Base-by-base conservation (phyloP, 1,140 invertebrate species). In the Drosophila pallidifrons region DNA sequence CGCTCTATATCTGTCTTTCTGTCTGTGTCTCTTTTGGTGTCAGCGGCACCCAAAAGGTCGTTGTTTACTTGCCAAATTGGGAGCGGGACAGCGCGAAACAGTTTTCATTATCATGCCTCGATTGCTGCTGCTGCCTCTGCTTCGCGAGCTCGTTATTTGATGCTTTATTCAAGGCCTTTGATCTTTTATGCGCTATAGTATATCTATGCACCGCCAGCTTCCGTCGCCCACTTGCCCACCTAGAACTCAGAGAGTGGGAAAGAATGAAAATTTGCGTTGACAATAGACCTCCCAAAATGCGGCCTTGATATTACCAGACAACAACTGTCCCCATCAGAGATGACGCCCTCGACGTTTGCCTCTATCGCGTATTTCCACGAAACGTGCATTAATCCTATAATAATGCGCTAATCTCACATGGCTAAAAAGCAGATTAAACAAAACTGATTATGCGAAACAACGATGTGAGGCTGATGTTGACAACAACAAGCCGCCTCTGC, bases 31-130 rank as follows among this genome's bases (percentile, higher is more conserved):
- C 10, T 54, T 43, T 20, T 15, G 54, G 15, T 35, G 54, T 15
- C 30, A 10, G 25, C 16, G 25, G 28, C 11, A 54, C 28, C 20
- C 3, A 25, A 64, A 64, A 52, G 63, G 63, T 65, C 41, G 41
- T 28, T 64, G 51, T 68, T 74, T 74, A 49, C 38, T 75, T 58
- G 59, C 25, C 64, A 46, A 69, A 49, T 70, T 70, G 72, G 45
- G 15, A 28, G 28, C 13, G 13, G 41, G 30, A 43, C 54, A 47
- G 16, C 28, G 66, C 65, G 67, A 79, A 86, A 86, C 75, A 71
- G 83, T 79, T 88, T 82, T 88, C 85, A 88, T 88, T 88, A 89
- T 82, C 64, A 88, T 88, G 85, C 77, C 85, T 87, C 82, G 83
- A 87, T 87, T 74, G 77, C 60, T 76, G 83, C 82, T 10, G 66